A percentile compares a stretch with the other conserved stretches of the same genome.
These are phyloP conservation scores for rabbit (Oryctolagus cuniculus) DNA, from an alignment of 2,113 vertebrate genomes.

Conservation along the genomic window mOryCun1.1 NC_091448.1:27421501-27422000, in stretches of 20 bases:
- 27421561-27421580: neutral
- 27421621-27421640: neutral
- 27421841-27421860: neutral
- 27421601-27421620: neutral
- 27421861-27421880: neutral
- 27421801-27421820: neutral
- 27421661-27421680: neutral
- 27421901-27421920: neutral
- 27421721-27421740: neutral
- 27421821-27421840: neutral
- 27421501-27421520: neutral
- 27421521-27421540: neutral
- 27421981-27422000: neutral
- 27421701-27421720: neutral
- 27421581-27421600: neutral
- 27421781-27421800: neutral
- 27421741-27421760: neutral
- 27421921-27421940: neutral
- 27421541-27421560: neutral
- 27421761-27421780: neutral
- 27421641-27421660: neutral
- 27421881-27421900: neutral
- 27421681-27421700: neutral
- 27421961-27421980: neutral
- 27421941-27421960: neutral